phyloP scores from a whole-genome alignment of 2,113 vertebrate genomes.

The Ceratotherium simum region DNA sequence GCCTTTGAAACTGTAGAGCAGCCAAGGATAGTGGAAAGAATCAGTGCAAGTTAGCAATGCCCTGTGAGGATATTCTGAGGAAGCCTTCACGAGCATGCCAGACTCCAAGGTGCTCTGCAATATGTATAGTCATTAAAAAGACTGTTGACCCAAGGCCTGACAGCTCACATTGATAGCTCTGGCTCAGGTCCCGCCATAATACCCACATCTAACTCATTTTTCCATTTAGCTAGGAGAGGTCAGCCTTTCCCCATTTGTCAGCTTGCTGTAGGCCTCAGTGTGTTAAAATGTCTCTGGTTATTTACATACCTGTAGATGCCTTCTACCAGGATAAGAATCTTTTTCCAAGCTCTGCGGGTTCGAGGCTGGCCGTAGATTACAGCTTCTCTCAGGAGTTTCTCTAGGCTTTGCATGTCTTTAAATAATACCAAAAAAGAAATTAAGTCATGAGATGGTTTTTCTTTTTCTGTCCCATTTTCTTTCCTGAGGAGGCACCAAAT shows the following conservation, averaged over 20 bases:
- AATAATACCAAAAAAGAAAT: constrained; percentile 57
- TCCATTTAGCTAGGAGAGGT: background rate
- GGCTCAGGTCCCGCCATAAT: background rate
- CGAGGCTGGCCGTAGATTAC: constrained; percentile 93
- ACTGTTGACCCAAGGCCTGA: background rate
- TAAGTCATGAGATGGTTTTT: constrained; percentile 33
- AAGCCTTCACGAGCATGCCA: background rate
- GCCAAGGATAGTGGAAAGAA: background rate
- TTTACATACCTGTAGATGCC: constrained; percentile 95
- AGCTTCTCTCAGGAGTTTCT: constrained; percentile 93
- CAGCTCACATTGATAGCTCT: background rate
- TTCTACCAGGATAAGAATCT: constrained; percentile 97
- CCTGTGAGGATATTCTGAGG: background rate
- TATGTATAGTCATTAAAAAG: background rate
- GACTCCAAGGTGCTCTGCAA: background rate
- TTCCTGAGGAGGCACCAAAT: background rate
- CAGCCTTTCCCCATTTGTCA: background rate
- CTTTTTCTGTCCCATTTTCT: background rate
- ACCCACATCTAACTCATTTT: background rate
- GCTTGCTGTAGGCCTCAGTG: background rate
- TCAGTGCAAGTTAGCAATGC: background rate
- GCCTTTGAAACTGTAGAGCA: background rate
- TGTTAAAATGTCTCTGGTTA: background rate
- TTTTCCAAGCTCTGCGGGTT: constrained; percentile 94
- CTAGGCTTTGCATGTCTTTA: constrained; percentile 93